Base-by-base conservation (phyloP, 2,888 invertebrate genomes). In the Oscheius myriophilus region DNA sequence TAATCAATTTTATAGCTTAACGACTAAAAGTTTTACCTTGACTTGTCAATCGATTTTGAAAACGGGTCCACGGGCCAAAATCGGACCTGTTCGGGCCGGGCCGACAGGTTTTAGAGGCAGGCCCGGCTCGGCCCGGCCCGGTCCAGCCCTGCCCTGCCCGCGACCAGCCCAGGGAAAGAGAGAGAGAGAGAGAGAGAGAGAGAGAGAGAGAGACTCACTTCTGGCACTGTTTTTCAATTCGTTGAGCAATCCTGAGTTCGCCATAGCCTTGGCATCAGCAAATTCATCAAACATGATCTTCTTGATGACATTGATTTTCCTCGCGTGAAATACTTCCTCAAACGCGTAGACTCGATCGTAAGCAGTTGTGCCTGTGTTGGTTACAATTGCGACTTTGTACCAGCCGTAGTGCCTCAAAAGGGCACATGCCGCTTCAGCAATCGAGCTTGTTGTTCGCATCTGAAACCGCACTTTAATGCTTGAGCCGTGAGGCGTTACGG, bases 351-450 rank as follows among this genome's bases (percentile, higher is more conserved):
- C 73, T 49, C 79, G 57, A 45, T 79, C 79, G 42, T 72, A 79
- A 2, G 78, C 80, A 1, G 73, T n/a, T 9, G 70, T 54, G 23
- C 80, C 80, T 2, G 73, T 72, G 41, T 80, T 80, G 39, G 78
- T 80, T 23, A 74, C 75, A n/a, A 80, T 77, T 14, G 80, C 80
- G 14, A 80, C 75, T 64, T 76, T 78, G 41, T 68, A 66, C 84
- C 84, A 84, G 23, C 76, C 78, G 54, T 83, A 84, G 65, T 84
- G 84, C 12, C 78, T 70, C 12, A 84, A 71, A 58, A 84, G 74
- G 23, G 80, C 75, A 53, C 76, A 73, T 2, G 79, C 75, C 3
- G 84, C 84, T 64, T 79, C 82, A 9, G 84, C 84, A 51, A 84
- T 82, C 12, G 83, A 83, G 51, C 83, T 84, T 0, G 81, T 84